Percentiles rank a stretch among this genome's conserved stretches.
These are phyloP conservation scores for Myrmophylax atrothorax DNA, from an alignment of 2,113 vertebrate species.

Conservation along the genomic window DNA sequence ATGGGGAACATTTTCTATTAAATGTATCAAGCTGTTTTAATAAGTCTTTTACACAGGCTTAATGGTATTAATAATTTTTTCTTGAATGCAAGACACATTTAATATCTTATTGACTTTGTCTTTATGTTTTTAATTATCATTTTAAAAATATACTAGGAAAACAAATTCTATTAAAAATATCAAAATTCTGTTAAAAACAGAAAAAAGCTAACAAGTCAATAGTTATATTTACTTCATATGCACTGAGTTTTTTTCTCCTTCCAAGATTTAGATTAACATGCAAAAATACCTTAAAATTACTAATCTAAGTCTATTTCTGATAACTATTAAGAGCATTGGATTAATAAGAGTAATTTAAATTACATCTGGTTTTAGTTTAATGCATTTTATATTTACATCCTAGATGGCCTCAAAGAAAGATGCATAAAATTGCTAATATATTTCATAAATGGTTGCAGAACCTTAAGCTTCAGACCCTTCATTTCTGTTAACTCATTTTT, in stretches of 20 bases:
- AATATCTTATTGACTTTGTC: not conserved
- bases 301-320: not conserved
- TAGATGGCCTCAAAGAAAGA: constrained; percentile 4
- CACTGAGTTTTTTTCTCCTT: not conserved
- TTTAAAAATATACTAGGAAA: not conserved
- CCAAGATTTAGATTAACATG: not conserved
- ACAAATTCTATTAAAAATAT: not conserved
- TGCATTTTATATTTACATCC: constrained; percentile 7
- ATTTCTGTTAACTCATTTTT: not conserved
- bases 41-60: not conserved
- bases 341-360: not conserved
- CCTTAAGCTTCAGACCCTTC: not conserved
- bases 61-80: not conserved
- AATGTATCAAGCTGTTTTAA: constrained; percentile 37
- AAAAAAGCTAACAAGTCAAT: not conserved
- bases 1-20: not conserved
- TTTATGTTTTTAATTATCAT: not conserved
- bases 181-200: not conserved
- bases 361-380: constrained; percentile 33
- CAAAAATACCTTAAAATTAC: not conserved
- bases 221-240: not conserved
- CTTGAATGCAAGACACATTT: not conserved
- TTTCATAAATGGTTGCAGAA: not conserved
- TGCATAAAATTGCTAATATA: constrained; percentile 1
- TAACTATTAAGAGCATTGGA: not conserved